These are phyloP conservation scores for Rhyacophila evoluta DNA, from an alignment of 2,888 invertebrate genomes.

Conservation along the genomic window DNA sequence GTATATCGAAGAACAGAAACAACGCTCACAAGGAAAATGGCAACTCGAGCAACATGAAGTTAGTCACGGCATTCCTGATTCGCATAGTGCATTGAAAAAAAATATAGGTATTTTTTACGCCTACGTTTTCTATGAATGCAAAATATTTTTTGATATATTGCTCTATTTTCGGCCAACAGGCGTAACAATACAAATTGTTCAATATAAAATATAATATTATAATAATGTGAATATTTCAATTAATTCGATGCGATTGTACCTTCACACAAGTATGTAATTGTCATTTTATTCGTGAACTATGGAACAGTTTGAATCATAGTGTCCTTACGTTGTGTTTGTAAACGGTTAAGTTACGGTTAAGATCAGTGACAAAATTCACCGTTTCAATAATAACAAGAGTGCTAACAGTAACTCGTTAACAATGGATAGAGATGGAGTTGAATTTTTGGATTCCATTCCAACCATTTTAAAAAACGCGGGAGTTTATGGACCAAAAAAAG, in stretches of 20 bases:
- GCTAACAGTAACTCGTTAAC: background rate
- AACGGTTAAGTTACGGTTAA: background rate
- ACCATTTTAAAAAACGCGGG: constrained; percentile 47
- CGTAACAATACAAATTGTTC: too few relatives aligned
- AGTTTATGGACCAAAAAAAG: constrained; percentile 34
- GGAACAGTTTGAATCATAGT: background rate
- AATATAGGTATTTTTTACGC: constrained; percentile 27
- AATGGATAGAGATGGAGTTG: constrained; percentile 42
- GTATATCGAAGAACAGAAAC: constrained; percentile 48
- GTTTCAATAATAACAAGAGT: background rate
- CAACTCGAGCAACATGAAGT: constrained; percentile 46
- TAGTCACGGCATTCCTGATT: constrained; percentile 36
- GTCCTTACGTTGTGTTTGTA: background rate
- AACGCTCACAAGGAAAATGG: constrained; percentile 51
- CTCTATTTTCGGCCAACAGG: background rate
- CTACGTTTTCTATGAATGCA: constrained; percentile 31
- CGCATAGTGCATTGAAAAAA: constrained; percentile 29
- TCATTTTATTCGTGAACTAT: background rate
- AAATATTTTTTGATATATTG: background rate
- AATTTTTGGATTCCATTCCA: constrained; percentile 48
- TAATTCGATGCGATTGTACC: too few relatives aligned
- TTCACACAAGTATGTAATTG: background rate
- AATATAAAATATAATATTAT: too few relatives aligned
- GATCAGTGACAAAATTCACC: background rate
- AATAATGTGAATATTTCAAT: too few relatives aligned